phyloP scores from a whole-genome alignment of 2,888 invertebrate species.

The Parascotia fuliginaria region DNA sequence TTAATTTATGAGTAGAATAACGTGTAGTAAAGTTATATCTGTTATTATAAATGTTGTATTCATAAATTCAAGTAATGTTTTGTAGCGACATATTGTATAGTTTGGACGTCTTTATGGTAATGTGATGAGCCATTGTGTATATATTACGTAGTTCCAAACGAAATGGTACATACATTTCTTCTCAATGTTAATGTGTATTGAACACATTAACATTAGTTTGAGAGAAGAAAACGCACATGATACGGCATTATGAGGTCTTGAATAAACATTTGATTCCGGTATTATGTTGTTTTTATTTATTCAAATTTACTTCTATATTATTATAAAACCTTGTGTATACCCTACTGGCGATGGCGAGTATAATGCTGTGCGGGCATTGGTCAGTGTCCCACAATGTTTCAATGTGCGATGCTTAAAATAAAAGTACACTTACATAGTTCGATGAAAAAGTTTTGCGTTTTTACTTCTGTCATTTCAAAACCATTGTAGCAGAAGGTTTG shows the following conservation, averaged over 20 bases:
- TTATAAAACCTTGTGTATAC: too few species aligned
- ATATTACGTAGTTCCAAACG: slow-evolving; percentile 30
- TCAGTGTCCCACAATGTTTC: too few species aligned
- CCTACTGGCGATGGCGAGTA: too few species aligned
- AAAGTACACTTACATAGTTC: too few species aligned
- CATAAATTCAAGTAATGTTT: slow-evolving; percentile 39
- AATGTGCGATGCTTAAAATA: too few species aligned
- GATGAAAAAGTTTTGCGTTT: too few species aligned
- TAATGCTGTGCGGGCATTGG: too few species aligned
- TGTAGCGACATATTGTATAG: slow-evolving; percentile 20
- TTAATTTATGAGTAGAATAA: slow-evolving; percentile 78
- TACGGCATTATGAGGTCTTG: slow-evolving; percentile 46
- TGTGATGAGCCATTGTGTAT: slow-evolving; percentile 21
- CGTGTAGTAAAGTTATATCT: slow-evolving; percentile 52
- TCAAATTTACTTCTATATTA: neutral
- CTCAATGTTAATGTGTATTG: slow-evolving; percentile 42
- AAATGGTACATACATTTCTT: slow-evolving; percentile 29
- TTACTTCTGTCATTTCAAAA: too few species aligned
- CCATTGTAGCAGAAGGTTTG: too few species aligned
- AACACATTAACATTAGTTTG: slow-evolving; percentile 42
- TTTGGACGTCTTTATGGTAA: slow-evolving; percentile 14
- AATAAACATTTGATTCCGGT: slow-evolving; percentile 55
- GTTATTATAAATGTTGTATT: slow-evolving; percentile 57
- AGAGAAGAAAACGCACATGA: slow-evolving; percentile 48
- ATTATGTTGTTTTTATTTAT: slow-evolving; percentile 28